phyloP scores from a whole-genome alignment of 2,888 invertebrate genomes.

The Coleophora flavipennella region DNA sequence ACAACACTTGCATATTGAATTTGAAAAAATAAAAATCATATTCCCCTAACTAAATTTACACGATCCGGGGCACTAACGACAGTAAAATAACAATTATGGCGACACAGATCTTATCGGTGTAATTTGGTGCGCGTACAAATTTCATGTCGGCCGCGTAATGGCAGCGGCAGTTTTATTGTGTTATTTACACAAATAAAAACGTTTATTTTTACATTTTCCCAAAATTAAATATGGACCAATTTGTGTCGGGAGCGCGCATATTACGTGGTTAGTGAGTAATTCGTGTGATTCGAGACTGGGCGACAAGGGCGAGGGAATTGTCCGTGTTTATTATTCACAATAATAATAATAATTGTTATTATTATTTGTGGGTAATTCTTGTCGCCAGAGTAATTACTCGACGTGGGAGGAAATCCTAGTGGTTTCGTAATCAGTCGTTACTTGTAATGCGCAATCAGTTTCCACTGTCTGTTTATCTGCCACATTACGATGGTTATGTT shows the following conservation, averaged over 20 bases:
- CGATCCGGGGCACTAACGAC: slow-evolving; percentile 64
- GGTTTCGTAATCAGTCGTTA: slow-evolving; percentile 51
- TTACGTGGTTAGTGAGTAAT: slow-evolving; percentile 53
- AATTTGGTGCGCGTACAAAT: slow-evolving; percentile 59
- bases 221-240: slow-evolving; percentile 71
- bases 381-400: slow-evolving; percentile 47
- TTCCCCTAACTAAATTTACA: slow-evolving; percentile 68
- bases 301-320: slow-evolving; percentile 20
- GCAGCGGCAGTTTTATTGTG: slow-evolving; percentile 64
- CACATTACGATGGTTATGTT: slow-evolving; percentile 54
- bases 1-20: slow-evolving; percentile 51
- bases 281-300: slow-evolving; percentile 35
- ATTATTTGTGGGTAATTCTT: slow-evolving; percentile 56
- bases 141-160: slow-evolving; percentile 50
- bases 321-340: slow-evolving; percentile 21
- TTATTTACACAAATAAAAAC: slow-evolving; percentile 74
- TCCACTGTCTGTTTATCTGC: slow-evolving; percentile 46
- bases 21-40: slow-evolving; percentile 49
- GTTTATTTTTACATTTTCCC: slow-evolving; percentile 73
- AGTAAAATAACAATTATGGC: slow-evolving; percentile 64
- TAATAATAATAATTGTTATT: slow-evolving; percentile 37
- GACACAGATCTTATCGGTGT: slow-evolving; percentile 64
- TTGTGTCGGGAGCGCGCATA: slow-evolving; percentile 44
- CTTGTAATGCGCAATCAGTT: slow-evolving; percentile 44
- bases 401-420: slow-evolving; percentile 56